These are phyloP conservation scores for Thymelicus acteon DNA, from an alignment of 2,888 invertebrate species.

Conservation along the genomic window DNA sequence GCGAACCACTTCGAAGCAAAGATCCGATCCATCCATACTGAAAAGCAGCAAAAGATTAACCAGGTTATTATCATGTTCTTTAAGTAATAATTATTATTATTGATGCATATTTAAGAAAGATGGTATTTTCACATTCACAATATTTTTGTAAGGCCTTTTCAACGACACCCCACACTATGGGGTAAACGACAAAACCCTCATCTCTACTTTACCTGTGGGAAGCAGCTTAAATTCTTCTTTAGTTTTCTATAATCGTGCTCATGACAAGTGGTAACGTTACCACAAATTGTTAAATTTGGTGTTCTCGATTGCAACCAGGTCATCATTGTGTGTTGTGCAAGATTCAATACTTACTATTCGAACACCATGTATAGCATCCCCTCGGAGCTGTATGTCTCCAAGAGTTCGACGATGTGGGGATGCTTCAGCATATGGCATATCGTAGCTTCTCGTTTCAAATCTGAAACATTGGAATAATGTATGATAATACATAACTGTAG, in stretches of 20 bases:
- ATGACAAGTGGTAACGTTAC: too few species aligned
- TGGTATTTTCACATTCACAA: too few species aligned
- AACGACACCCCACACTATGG: too few species aligned
- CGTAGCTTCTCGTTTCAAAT: constrained; percentile 98
- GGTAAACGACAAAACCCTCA: too few species aligned
- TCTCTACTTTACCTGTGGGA: too few species aligned
- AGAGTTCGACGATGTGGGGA: constrained; percentile 98
- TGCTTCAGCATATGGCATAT: constrained; percentile 99
- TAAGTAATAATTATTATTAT: too few species aligned
- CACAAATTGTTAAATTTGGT: too few species aligned
- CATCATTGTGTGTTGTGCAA: not conserved
- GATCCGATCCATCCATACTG: constrained; percentile 99
- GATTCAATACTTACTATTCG: constrained; percentile 94
- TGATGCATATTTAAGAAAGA: too few species aligned
- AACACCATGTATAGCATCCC: constrained; percentile 99
- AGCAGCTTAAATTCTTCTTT: too few species aligned
- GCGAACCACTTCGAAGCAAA: constrained; percentile 99
- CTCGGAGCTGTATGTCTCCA: constrained; percentile 99
- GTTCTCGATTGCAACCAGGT: too few species aligned
- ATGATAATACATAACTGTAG: not conserved
- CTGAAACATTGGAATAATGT: constrained; percentile 82
- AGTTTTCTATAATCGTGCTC: too few species aligned
- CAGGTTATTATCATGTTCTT: not conserved
- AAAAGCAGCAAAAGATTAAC: constrained; percentile 59
- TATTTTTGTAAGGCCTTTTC: too few species aligned